Evolutionary conservation across 2,797 vertebrate species (phyloP), one percentile per base, ranked within the genome.

Genomic region (Tinamus major): DNA sequence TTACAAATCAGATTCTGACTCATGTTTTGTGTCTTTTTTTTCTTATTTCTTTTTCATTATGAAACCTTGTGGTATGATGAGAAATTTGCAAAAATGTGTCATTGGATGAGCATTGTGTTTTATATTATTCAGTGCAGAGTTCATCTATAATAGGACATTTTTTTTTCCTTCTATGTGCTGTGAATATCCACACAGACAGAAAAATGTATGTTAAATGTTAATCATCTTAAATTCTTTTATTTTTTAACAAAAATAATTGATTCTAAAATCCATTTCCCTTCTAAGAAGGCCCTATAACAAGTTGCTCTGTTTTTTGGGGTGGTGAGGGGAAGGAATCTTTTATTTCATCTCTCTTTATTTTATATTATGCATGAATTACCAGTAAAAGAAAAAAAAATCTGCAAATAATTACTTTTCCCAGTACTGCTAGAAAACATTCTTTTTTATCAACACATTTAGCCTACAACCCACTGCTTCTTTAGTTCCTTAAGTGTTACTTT

Each of bases 1-100:
- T 44, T 53, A 84, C 71, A 85, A 87, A 88, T 74, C 63, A 86
- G 55, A 86, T 87, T 85, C 55, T 79, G 49, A 72, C 51, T 89
- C 87, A 9, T 39, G 29, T 8, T 74, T 78, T 83, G 41, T 79
- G 23, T 2, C 85, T 70, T 87, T 84, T 48, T 87, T 48, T 27
- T 10, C 26, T 46, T 8, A 8, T 78, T 89, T 83, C 29, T 67
- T 84, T 90, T 77, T 63, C 14, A 62, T 86, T 63, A 68, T 19
- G 23, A 76, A 91, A 67, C 23, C 79, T 85, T 31, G 35, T 85
- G 48, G 56, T 48, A 61, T 13, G 67, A 35, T 79, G 31, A 87
- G 65, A 90, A 81, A 58, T 55, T 9, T 8, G 18, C 53, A 31
- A 55, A 55, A 55, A 31, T 55, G 16, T 55, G 6, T 55, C 53